Conservation (phyloP, 1,140 invertebrate genomes). For the Planococcus citri region DNA sequence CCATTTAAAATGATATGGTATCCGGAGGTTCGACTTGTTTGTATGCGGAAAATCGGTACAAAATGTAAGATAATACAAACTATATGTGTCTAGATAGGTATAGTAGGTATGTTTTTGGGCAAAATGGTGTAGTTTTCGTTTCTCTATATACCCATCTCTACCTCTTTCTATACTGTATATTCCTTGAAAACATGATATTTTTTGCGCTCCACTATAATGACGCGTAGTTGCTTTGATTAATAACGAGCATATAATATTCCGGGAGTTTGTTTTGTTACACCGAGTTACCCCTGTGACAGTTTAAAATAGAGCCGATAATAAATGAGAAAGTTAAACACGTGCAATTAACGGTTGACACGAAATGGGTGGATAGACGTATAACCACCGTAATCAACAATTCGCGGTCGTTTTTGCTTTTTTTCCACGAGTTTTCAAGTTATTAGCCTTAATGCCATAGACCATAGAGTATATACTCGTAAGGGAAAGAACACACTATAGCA, state of each 20-base stretch:
- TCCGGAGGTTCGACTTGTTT: background rate
- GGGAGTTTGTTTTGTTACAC: constrained; percentile 9
- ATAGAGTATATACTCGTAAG: no score
- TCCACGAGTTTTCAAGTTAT: background rate
- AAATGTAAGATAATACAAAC: background rate
- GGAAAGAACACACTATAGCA: no score
- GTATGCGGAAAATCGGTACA: background rate
- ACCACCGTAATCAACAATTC: background rate
- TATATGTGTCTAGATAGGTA: background rate
- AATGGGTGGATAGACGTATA: background rate
- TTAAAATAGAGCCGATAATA: constrained; percentile 18
- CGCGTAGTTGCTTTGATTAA: background rate
- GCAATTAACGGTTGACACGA: constrained; percentile 17
- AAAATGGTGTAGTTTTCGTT: no score
- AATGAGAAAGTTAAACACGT: constrained; percentile 20
- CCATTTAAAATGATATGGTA: no score
- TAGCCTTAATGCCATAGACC: no score
- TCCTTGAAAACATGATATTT: background rate
- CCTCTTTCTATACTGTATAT: background rate
- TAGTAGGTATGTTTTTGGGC: no score
- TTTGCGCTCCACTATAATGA: background rate
- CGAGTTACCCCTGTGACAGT: constrained; percentile 14
- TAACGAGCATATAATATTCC: constrained; percentile 3
- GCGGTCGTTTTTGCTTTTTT: background rate
- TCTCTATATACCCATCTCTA: background rate